A percentile compares a stretch with the other conserved stretches of the same genome.
phyloP scores from a whole-genome alignment of 2,113 vertebrate genomes.

The Siphamia tubifer region DNA sequence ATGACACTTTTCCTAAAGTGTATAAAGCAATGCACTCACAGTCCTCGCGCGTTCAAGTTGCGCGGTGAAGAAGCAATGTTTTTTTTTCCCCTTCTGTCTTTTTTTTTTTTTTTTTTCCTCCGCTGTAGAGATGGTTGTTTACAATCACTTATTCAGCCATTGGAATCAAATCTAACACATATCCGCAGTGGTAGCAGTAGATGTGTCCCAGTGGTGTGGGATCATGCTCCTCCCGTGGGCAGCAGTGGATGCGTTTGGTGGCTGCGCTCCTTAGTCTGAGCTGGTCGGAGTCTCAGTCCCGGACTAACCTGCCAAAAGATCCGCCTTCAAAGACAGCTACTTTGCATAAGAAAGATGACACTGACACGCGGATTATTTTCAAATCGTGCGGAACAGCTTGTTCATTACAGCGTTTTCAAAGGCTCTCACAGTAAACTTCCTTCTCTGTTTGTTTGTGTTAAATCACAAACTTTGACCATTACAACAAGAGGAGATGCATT shows the following conservation, averaged over 20 bases:
- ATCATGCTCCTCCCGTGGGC: conserved; percentile 19
- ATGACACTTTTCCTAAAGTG: conserved; percentile 29
- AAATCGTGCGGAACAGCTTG: conserved; percentile 86
- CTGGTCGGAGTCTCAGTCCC: conserved; percentile 67
- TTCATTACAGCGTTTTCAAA: conserved; percentile 67
- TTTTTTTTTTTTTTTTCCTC: neutral
- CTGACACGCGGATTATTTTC: conserved; percentile 90
- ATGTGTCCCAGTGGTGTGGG: conserved; percentile 10
- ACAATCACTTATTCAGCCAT: neutral
- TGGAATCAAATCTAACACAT: neutral
- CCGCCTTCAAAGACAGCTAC: conserved; percentile 88
- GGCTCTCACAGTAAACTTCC: conserved; percentile 71
- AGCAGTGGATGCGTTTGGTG: conserved; percentile 52
- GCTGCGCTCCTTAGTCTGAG: conserved; percentile 71
- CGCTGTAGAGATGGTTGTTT: neutral
- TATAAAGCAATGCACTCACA: neutral
- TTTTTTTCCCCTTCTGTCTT: neutral
- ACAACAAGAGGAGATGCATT: conserved; percentile 21
- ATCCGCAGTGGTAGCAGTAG: conserved; percentile 1
- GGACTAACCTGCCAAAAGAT: conserved; percentile 83
- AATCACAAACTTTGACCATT: conserved; percentile 47
- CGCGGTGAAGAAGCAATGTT: neutral
- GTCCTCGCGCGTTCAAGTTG: conserved; percentile 41
- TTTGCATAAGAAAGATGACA: conserved; percentile 94
- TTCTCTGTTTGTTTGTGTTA: conserved; percentile 58